Evolutionary conservation across 1,140 invertebrate genomes (phyloP).

Genomic region (Aphelenchoides avenae): DNA sequence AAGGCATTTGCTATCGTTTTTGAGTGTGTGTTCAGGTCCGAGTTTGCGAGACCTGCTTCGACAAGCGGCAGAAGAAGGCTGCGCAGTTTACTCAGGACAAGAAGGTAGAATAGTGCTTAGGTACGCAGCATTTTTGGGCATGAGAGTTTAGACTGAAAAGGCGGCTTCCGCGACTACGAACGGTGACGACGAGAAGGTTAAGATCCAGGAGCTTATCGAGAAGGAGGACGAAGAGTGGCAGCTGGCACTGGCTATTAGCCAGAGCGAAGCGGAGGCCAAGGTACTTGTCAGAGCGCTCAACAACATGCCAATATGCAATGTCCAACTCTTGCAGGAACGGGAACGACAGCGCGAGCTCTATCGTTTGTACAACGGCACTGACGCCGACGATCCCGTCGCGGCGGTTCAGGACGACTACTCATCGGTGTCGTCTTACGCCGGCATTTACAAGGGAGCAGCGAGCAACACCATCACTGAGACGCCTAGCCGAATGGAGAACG

Average conservation of each 20-base stretch:
- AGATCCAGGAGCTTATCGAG: constrained; percentile 66
- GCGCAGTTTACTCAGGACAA: constrained; percentile 15
- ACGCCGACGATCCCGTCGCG: too few species aligned
- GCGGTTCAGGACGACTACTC: too few species aligned
- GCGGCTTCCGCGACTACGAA: too few species aligned
- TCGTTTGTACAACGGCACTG: too few species aligned
- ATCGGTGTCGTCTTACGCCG: too few species aligned
- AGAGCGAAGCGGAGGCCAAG: constrained; percentile 85
- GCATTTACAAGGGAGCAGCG: too few species aligned
- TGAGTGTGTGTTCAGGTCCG: constrained; percentile 61
- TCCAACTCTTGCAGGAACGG: constrained; percentile 3
- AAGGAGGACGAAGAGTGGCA: constrained; percentile 95
- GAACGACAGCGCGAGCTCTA: constrained; percentile 9
- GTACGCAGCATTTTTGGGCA: neutral
- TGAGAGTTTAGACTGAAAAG: too few species aligned
- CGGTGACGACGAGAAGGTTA: neutral
- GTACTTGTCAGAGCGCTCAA: too few species aligned
- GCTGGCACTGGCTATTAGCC: constrained; percentile 87
- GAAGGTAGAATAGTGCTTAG: neutral
- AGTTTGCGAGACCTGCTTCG: constrained; percentile 92
- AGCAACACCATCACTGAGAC: too few species aligned
- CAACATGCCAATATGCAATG: neutral
- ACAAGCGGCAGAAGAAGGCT: constrained; percentile 59
- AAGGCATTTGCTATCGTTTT: too few species aligned
- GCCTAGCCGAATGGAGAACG: too few species aligned